phyloP scores from a whole-genome alignment of 64 coral and sea anemone genomes.

The Stylophora pistillata region DNA sequence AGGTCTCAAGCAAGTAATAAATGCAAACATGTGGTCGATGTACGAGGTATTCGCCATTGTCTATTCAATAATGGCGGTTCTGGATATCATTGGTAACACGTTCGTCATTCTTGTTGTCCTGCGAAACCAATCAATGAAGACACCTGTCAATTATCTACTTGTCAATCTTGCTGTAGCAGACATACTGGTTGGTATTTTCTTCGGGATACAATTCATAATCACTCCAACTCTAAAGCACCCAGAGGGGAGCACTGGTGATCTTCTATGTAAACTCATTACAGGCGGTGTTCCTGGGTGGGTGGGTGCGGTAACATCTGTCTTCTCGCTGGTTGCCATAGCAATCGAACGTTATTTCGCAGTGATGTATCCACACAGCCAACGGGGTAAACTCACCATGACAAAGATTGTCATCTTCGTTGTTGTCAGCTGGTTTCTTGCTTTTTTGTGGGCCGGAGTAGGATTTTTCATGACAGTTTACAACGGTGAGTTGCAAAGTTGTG shows the following conservation, averaged over 20 bases:
- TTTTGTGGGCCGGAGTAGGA: not conserved
- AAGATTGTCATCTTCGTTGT: not conserved
- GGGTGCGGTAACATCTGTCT: slow-evolving; percentile 37
- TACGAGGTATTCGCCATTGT: not conserved
- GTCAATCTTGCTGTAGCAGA: slow-evolving; percentile 40
- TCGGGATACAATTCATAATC: slow-evolving; percentile 2
- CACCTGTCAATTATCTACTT: slow-evolving; percentile 43
- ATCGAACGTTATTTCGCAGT: slow-evolving; percentile 45
- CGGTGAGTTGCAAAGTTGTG: not conserved
- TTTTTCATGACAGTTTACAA: not conserved
- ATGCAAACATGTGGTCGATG: not conserved
- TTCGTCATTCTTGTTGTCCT: slow-evolving; percentile 30
- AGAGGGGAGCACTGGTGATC: not conserved
- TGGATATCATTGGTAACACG: slow-evolving; percentile 31
- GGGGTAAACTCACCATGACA: not conserved
- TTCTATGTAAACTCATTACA: slow-evolving; percentile 34
- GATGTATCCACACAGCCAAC: not conserved
- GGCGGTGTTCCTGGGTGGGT: slow-evolving; percentile 31
- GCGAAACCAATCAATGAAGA: slow-evolving; percentile 19
- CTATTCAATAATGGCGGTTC: slow-evolving; percentile 14
- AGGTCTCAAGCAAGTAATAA: not conserved
- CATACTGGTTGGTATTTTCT: slow-evolving; percentile 3
- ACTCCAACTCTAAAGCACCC: not conserved
- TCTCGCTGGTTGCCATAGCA: slow-evolving; percentile 36
- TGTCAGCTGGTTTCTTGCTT: not conserved